Conservation (phyloP, 53 echinoderm and acorn worm genomes). For the Mesocentrotus franciscanus region DNA sequence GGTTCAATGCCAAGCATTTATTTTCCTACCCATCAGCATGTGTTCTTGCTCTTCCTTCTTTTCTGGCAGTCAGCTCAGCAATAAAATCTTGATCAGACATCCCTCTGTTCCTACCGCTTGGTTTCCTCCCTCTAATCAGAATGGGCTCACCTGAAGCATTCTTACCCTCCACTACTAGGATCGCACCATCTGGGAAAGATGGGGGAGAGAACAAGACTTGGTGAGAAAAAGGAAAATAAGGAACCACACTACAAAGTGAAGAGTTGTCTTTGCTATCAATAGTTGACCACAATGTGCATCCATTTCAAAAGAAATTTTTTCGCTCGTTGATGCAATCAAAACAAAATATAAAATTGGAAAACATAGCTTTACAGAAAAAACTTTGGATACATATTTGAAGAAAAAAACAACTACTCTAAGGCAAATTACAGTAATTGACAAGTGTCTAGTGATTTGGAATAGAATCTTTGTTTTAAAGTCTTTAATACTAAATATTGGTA, state of each 20-base stretch:
- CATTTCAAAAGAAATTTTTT: no score
- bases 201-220: neutral
- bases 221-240: neutral
- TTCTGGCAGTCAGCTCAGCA: conserved; percentile 86
- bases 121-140: conserved; percentile 63
- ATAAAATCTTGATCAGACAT: conserved; percentile 91
- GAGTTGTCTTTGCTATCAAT: neutral
- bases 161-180: conserved; percentile 63
- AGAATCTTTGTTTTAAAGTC: no score
- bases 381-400: no score
- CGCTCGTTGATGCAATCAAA: no score
- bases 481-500: no score
- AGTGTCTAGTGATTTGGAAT: no score
- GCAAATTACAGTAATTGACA: no score
- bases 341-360: no score
- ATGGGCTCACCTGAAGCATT: conserved; percentile 68
- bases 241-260: neutral
- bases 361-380: no score
- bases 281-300: no score
- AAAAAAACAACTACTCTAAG: no score
- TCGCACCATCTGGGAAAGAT: conserved; percentile 39
- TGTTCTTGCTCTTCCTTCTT: conserved; percentile 70
- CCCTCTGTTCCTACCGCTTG: conserved; percentile 66
- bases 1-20: neutral
- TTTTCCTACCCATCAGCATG: conserved; percentile 55